Evolutionary conservation across 2,113 vertebrate genomes (phyloP).

Genomic region (Diadophis punctatus): DNA sequence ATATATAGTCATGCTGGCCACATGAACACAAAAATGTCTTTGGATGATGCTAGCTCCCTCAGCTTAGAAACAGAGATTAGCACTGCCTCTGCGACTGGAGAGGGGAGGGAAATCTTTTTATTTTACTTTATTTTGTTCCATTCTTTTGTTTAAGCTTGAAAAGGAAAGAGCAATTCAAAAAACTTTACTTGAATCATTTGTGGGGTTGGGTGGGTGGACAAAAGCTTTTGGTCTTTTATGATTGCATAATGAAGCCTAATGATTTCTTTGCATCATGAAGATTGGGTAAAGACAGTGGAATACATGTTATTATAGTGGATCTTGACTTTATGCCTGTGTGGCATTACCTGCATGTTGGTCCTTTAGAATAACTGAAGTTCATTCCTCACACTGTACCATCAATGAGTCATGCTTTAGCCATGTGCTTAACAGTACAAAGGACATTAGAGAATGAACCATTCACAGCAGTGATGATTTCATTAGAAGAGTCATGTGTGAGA

Average conservation of each 20-base stretch:
- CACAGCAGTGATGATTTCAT: slow-evolving; percentile 1
- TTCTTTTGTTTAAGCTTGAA: neutral
- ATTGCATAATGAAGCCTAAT: neutral
- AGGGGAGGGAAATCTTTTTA: no score
- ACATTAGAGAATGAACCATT: neutral
- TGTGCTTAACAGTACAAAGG: neutral
- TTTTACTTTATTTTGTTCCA: neutral
- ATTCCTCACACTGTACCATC: neutral
- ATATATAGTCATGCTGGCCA: neutral
- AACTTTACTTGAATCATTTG: neutral
- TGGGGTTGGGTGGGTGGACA: neutral
- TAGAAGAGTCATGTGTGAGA: neutral
- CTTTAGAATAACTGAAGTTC: neutral
- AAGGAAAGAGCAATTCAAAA: neutral
- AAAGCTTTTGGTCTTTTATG: neutral
- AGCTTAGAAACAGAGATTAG: neutral
- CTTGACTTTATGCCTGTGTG: neutral
- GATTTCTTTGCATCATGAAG: neutral
- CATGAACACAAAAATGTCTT: neutral
- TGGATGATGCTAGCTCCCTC: neutral
- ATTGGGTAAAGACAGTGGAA: neutral
- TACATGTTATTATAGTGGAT: neutral
- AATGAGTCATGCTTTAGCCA: neutral
- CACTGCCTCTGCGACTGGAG: neutral
- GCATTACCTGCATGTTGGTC: neutral